Conservation (phyloP, 2,113 vertebrate genomes). For the Globicephala melas region DNA sequence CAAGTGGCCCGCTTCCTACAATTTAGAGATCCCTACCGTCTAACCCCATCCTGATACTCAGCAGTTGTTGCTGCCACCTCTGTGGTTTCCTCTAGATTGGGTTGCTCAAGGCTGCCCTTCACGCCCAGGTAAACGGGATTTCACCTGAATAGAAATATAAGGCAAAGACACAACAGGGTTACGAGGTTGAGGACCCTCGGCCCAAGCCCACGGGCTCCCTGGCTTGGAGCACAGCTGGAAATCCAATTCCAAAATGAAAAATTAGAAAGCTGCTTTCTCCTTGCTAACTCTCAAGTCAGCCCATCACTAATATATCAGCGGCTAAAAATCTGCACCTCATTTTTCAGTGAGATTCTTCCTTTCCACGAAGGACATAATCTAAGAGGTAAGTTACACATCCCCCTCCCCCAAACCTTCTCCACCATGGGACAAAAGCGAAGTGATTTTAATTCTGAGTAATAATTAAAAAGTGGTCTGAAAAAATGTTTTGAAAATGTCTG, state of each 20-base stretch:
- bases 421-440: neutral
- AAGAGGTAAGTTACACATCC: neutral
- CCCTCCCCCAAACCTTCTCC: neutral
- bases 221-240: neutral
- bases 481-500: too few relatives aligned
- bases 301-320: accelerated
- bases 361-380: neutral
- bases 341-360: neutral
- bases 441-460: neutral
- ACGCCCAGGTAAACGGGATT: neutral
- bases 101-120: neutral
- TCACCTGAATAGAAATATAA: accelerated
- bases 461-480: neutral
- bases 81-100: too few relatives aligned
- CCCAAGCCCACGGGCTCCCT: neutral
- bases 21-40: neutral
- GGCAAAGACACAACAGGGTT: neutral
- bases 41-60: neutral
- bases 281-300: neutral
- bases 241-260: neutral
- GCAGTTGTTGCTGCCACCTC: neutral
- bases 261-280: neutral
- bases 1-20: neutral
- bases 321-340: neutral
- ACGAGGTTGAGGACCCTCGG: neutral